phyloP scores from a whole-genome alignment of 53 echinoderm and acorn worm genomes.

The Temnopleurus reevesii region DNA sequence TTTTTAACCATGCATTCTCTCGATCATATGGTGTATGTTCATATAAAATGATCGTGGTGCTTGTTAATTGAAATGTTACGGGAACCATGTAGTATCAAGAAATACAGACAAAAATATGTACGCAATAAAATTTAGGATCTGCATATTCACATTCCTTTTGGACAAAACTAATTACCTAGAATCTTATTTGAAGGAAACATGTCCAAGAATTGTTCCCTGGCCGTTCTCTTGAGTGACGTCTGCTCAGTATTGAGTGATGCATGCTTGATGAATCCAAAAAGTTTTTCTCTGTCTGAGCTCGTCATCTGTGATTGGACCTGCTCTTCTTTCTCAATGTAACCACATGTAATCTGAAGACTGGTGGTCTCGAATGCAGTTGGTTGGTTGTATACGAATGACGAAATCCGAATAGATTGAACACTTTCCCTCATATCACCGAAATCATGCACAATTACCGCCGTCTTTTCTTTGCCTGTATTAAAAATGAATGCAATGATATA shows the following conservation, averaged over 20 bases:
- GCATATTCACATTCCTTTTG: too few relatives aligned
- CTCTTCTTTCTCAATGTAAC: not conserved
- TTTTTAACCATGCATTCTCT: too few relatives aligned
- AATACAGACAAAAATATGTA: too few relatives aligned
- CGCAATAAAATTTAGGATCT: too few relatives aligned
- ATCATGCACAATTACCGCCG: slow-evolving; percentile 35
- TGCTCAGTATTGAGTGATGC: not conserved
- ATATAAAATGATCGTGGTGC: too few relatives aligned
- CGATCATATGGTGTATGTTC: too few relatives aligned
- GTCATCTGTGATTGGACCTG: not conserved
- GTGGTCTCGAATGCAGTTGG: slow-evolving; percentile 33
- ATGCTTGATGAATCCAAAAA: not conserved
- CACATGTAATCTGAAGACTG: slow-evolving; percentile 20
- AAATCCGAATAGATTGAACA: not conserved
- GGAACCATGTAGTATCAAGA: too few relatives aligned
- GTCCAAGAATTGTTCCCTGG: too few relatives aligned
- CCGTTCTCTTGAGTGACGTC: too few relatives aligned
- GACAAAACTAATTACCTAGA: too few relatives aligned
- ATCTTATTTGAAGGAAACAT: too few relatives aligned
- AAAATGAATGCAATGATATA: not conserved
- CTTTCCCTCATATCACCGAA: slow-evolving; percentile 14
- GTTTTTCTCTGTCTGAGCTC: not conserved
- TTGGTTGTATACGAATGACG: not conserved
- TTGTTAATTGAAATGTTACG: too few relatives aligned
- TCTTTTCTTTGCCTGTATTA: slow-evolving; percentile 11